Percentiles rank a stretch among this genome's conserved stretches.
These are phyloP conservation scores for Ceratina japonica DNA, from an alignment of 1,140 invertebrate species.

Conservation along the genomic window DNA sequence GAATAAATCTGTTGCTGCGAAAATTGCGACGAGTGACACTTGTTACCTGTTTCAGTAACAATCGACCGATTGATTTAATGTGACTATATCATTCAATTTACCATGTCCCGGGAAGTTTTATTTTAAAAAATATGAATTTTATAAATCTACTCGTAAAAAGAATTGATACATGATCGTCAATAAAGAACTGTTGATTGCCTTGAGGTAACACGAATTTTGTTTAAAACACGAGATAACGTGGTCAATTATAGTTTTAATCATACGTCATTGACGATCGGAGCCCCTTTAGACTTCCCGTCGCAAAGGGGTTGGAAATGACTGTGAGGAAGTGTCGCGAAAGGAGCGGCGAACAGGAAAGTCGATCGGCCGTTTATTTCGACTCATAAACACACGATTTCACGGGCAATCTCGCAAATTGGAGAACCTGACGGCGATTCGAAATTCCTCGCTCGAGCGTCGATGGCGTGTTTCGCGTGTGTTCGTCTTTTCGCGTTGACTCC, in stretches of 20 bases:
- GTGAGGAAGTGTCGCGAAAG: slow-evolving; percentile 2
- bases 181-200: not conserved
- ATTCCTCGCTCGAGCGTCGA: slow-evolving; percentile 25
- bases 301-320: not conserved
- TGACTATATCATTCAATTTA: too few species aligned
- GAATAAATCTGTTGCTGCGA: too few species aligned
- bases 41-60: too few species aligned
- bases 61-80: too few species aligned
- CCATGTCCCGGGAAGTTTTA: too few species aligned
- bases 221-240: too few species aligned
- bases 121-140: too few species aligned
- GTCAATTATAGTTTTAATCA: too few species aligned
- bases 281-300: not conserved
- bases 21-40: too few species aligned
- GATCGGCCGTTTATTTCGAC: slow-evolving; percentile 65
- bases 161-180: too few species aligned
- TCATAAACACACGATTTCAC: slow-evolving; percentile 70
- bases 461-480: not conserved
- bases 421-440: slow-evolving; percentile 55
- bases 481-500: not conserved
- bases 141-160: too few species aligned
- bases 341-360: not conserved
- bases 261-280: slow-evolving; percentile 4
- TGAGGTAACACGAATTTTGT: slow-evolving; percentile 16
- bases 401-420: slow-evolving; percentile 70